A percentile compares a stretch with the other conserved stretches of the same genome.
Conservation (phyloP, 2,113 vertebrate species). For the Solea senegalensis region DNA sequence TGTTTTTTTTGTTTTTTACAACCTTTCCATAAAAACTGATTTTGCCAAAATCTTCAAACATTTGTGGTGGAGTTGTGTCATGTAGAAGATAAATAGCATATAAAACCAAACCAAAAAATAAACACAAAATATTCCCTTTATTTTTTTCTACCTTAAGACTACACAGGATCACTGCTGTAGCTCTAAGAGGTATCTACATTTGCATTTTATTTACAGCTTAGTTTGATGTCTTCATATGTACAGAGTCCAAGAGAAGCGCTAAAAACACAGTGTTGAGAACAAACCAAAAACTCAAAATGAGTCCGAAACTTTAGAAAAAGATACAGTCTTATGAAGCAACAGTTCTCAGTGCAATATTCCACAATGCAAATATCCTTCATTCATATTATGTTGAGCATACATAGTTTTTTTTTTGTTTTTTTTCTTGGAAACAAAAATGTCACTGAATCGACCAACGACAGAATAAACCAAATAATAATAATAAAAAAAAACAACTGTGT, state of each 20-base stretch:
- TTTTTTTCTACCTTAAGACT: slow-evolving; percentile 96
- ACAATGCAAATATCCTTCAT: slow-evolving; percentile 82
- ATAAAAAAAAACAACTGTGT: slow-evolving; percentile 32
- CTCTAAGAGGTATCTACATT: slow-evolving; percentile 98
- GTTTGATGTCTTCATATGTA: slow-evolving; percentile 88
- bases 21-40: no score
- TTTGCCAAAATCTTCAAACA: no score
- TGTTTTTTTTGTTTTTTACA: no score
- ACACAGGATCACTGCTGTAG: slow-evolving; percentile 92
- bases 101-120: slow-evolving; percentile 72
- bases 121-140: slow-evolving; percentile 99
- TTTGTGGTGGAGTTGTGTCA: background rate
- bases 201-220: slow-evolving; percentile 96
- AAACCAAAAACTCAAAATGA: slow-evolving; percentile 77
- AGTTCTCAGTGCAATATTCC: slow-evolving; percentile 79
- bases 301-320: slow-evolving; percentile 77
- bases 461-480: slow-evolving; percentile 8
- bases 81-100: background rate
- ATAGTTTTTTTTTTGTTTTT: slow-evolving; percentile 27
- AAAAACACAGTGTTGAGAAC: slow-evolving; percentile 85
- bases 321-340: slow-evolving; percentile 74
- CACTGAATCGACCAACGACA: slow-evolving; percentile 70
- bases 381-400: slow-evolving; percentile 73
- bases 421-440: slow-evolving; percentile 60
- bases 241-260: slow-evolving; percentile 92